phyloP scores from a whole-genome alignment of 2,888 invertebrate species.

The Panopea generosa region DNA sequence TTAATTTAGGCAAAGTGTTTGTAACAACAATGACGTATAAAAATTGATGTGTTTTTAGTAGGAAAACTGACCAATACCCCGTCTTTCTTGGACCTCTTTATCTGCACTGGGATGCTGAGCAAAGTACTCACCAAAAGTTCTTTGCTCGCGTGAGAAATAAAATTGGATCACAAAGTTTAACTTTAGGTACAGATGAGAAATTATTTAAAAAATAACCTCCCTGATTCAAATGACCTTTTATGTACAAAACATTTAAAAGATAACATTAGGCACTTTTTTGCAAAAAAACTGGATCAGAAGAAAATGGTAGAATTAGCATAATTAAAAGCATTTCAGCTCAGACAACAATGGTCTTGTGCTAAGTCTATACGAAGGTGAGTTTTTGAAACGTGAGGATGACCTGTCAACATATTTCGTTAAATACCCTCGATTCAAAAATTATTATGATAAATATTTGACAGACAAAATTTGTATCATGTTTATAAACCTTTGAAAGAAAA shows the following conservation, averaged over 20 bases:
- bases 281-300: neutral
- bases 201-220: neutral
- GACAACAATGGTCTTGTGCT: neutral
- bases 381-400: neutral
- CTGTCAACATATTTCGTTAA: neutral
- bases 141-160: neutral
- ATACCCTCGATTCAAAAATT: neutral
- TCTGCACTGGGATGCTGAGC: slow-evolving; percentile 10
- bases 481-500: neutral
- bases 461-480: neutral
- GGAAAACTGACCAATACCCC: slow-evolving; percentile 4
- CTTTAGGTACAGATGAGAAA: slow-evolving; percentile 3
- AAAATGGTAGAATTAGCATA: neutral
- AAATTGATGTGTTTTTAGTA: slow-evolving; percentile 1
- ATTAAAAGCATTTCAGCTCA: neutral
- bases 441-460: neutral
- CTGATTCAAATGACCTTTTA: neutral
- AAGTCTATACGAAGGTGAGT: neutral
- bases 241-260: slow-evolving; percentile 17
- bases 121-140: neutral
- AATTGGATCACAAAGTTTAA: neutral
- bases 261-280: slow-evolving; percentile 5
- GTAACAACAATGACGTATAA: slow-evolving; percentile 13
- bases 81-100: slow-evolving; percentile 10
- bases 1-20: slow-evolving; percentile 16